Conservation (phyloP, 2,113 vertebrate genomes). For the Camelus bactrianus region DNA sequence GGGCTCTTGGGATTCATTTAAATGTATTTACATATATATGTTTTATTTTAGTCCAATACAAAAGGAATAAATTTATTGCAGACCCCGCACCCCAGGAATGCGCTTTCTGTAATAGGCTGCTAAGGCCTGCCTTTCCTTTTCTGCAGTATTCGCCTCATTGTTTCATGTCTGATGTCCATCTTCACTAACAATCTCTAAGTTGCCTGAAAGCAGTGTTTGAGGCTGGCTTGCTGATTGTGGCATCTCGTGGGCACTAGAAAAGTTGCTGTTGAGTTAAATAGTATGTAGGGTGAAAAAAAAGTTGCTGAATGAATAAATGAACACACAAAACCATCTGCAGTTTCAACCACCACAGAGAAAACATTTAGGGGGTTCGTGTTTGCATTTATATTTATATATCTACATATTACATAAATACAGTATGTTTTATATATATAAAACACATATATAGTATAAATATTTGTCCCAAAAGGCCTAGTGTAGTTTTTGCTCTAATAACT, state of each 20-base stretch:
- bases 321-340: background rate
- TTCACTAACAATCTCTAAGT: background rate
- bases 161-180: background rate
- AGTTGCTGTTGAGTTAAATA: background rate
- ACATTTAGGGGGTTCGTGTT: background rate
- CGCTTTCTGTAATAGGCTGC: background rate
- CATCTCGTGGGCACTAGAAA: background rate
- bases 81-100: background rate
- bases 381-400: background rate
- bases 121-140: background rate
- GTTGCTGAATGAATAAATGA: constrained; percentile 24
- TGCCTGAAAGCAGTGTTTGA: background rate
- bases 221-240: background rate
- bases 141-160: background rate
- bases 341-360: constrained; percentile 36
- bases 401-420: constrained; percentile 16
- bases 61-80: constrained; percentile 65
- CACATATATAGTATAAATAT: background rate
- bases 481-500: background rate
- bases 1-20: constrained; percentile 44
- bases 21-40: background rate
- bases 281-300: background rate
- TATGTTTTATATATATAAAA: background rate
- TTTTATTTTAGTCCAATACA: constrained; percentile 65
- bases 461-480: background rate